Base-by-base conservation (phyloP, 2,888 invertebrate species). In the Drosophila fungiperda region DNA sequence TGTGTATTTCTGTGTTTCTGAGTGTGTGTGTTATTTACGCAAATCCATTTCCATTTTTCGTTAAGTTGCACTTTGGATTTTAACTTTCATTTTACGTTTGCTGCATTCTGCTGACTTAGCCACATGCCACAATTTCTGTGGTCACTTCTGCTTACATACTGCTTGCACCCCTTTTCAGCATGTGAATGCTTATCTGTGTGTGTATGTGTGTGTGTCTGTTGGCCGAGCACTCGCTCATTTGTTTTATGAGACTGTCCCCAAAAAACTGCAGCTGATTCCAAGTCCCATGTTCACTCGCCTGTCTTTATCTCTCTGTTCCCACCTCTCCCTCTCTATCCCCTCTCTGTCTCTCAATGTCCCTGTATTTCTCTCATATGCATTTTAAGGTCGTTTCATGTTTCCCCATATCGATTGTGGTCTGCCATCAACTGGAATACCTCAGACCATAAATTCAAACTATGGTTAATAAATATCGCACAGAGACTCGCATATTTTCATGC, bases 11-110 rank as follows among this genome's bases (percentile, higher is more conserved):
- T 26, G 9, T n/a, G 17, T 48, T 1, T 49, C 15, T 20, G 6
- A n/a, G n/a, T 58, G 55, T 58, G 55, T 61, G 40, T 71, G 58
- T 54, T 35, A 62, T 71, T 58, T 64, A 40, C 54, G 42, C 57
- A 64, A 58, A 64, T 76, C 60, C 57, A 67, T 76, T 45, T 76
- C 59, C 48, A 59, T 62, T 67, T 75, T 67, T 73, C 48, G 35
- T 58, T 45, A 42, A 53, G 57, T 57, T 57, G 6, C 57, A 45
- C 50, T 17, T 23, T 52, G 6, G 42, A 59, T 59, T 77, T 77
- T 77, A 63, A 68, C 77, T 73, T 64, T 69, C 68, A n/a, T 77
- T 55, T n/a, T 38, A 23, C 33, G 35, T 53, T 64, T 49, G 42
- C 62, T 64, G 57, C 53, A 15, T 63, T 66, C 38, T 23, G 55